Evolutionary conservation across 2,113 vertebrate species (phyloP).

Genomic region (Gila orcuttii): DNA sequence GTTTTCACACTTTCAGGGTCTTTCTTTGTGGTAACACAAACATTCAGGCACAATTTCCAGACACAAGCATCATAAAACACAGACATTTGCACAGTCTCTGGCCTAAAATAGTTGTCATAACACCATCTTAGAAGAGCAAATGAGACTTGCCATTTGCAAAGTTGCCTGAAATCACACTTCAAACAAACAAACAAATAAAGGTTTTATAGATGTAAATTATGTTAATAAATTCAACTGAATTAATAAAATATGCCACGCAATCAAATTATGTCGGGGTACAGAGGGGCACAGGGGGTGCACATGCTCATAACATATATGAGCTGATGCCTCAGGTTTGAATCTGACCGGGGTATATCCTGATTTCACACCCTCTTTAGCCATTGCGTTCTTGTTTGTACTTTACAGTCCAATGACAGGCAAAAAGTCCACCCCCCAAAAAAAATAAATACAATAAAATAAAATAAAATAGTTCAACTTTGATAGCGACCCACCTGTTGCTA

Average conservation of each 20-base stretch:
- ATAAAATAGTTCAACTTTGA: neutral
- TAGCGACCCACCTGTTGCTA: neutral
- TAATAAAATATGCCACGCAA: neutral
- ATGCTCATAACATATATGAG: neutral
- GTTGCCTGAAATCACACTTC: neutral
- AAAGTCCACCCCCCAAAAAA: no score
- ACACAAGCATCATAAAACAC: neutral
- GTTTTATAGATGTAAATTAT: no score
- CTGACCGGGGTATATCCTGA: neutral
- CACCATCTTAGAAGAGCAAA: neutral
- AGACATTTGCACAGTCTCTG: neutral
- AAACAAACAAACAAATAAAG: neutral
- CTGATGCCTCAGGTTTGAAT: neutral
- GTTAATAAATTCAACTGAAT: neutral
- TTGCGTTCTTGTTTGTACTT: no score
- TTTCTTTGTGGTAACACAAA: neutral
- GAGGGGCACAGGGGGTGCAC: neutral
- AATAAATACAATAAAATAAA: no score
- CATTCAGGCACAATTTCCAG: neutral
- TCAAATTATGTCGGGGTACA: neutral
- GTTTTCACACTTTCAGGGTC: neutral
- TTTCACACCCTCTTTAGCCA: no score
- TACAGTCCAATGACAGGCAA: no score
- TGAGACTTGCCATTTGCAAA: neutral
- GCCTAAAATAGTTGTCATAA: neutral